Conservation (phyloP, 2,113 vertebrate genomes). For the Scolopax mira region DNA sequence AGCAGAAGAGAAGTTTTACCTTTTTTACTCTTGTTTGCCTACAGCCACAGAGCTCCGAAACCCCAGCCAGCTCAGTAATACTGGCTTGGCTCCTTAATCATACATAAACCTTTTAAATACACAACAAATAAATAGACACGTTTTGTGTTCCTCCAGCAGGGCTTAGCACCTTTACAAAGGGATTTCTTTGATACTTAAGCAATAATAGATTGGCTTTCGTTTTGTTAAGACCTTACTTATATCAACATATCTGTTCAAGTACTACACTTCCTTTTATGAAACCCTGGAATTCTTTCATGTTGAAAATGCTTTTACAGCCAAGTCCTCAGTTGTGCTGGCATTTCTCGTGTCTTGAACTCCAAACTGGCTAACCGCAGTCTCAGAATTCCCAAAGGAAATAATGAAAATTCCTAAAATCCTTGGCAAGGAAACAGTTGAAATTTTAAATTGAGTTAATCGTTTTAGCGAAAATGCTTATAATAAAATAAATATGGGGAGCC, state of each 20-base stretch:
- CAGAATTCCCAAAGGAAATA: constrained; percentile 67
- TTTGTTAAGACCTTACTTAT: constrained; percentile 53
- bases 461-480: constrained; percentile 66
- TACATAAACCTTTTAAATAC: constrained; percentile 40
- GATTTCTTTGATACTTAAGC: constrained; percentile 57
- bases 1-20: constrained; percentile 3
- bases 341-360: constrained; percentile 62
- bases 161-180: constrained; percentile 56
- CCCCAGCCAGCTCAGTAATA: constrained; percentile 4
- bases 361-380: constrained; percentile 62
- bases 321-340: constrained; percentile 53
- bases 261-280: constrained; percentile 85
- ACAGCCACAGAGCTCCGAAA: not conserved
- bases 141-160: constrained; percentile 26
- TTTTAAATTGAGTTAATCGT: constrained; percentile 69
- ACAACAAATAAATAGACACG: constrained; percentile 58
- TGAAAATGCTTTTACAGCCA: constrained; percentile 77
- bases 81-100: constrained; percentile 33
- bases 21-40: constrained; percentile 23
- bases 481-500: constrained; percentile 61
- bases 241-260: constrained; percentile 78
- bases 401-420: constrained; percentile 71
- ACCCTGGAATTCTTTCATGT: constrained; percentile 86
- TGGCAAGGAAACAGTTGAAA: constrained; percentile 68
- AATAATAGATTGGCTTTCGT: constrained; percentile 50